Base-by-base conservation (phyloP, 2,888 invertebrate genomes). In the Bhutanitis thaidina region DNA sequence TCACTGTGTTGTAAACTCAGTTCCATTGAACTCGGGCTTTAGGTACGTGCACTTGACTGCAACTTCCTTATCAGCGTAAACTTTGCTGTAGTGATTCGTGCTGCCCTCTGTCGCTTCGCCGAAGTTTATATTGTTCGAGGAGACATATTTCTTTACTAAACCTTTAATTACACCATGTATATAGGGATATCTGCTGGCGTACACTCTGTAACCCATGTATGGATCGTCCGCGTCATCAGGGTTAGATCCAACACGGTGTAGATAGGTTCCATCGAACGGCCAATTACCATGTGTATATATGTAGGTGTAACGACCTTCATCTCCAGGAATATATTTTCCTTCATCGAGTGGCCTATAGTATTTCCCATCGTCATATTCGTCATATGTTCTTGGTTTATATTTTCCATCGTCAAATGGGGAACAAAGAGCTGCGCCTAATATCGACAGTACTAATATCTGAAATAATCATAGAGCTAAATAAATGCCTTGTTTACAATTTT, bases 321-420 rank as follows among this genome's bases (percentile, higher is more conserved):
- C 81, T 1, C 90, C 85, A 0, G 88, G 91, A 14, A 81, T 56
- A 57, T 92, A 92, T 66, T 89, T 90, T 1, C 92, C 92, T 59
- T 90, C 88, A 13, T 74, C 69, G 46, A 67, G 45, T 0, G 86
- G 80, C 58, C 83, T 74, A 41, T 81, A 81, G 58, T 90, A 90
- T 61, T 76, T 77, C 3, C 90, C 90, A 53, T 87, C 86, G 40
- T 88, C 83, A 32, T 73, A 71, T 34, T 71, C 54, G 32, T 67
- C 74, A 48, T 77, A 78, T 58, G 74, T 76, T 55, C 63, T 63
- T 1, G 80, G 83, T 40, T 60, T 69, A 51, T 87, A 90, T 61
- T 82, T 88, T 36, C 75, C 75, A 49, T 70, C 69, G 27, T 72
- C 71, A 20, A 52, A 69, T 0, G 85, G 83, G 25, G 75, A 72